A percentile compares a stretch with the other conserved stretches of the same genome.
Conservation (phyloP, 2,797 vertebrate genomes). For the Eulemur coronatus region DNA sequence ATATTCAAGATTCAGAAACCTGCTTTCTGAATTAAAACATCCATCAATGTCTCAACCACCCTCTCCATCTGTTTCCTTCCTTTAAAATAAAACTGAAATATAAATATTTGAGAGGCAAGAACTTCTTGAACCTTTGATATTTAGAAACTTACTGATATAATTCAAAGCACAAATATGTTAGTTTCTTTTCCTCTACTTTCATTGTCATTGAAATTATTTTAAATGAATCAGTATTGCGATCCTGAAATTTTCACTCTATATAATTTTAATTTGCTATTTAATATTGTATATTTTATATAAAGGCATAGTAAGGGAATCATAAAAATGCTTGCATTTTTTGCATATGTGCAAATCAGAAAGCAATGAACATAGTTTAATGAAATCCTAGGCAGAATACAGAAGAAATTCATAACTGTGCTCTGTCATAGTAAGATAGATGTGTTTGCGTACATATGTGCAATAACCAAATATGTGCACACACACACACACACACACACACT, state of each 20-base stretch:
- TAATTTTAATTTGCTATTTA: neutral
- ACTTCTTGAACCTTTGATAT: neutral
- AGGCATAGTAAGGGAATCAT: neutral
- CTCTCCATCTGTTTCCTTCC: neutral
- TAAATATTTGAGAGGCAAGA: slow-evolving; percentile 26
- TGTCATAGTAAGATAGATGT: neutral
- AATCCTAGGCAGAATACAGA: neutral
- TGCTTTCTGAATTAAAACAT: slow-evolving; percentile 26
- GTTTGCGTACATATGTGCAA: too few relatives aligned
- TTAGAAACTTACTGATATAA: neutral
- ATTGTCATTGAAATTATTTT: neutral
- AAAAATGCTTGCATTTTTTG: neutral
- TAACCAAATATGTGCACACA: neutral
- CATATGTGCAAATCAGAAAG: neutral
- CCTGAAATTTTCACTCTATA: neutral
- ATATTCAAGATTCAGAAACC: slow-evolving; percentile 31
- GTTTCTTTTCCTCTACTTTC: neutral
- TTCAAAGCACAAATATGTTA: neutral
- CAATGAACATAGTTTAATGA: neutral
- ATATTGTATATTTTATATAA: neutral
- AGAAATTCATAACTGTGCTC: neutral
- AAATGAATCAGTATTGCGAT: neutral
- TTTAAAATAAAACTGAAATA: slow-evolving; percentile 5
- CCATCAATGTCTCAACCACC: neutral
- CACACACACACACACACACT: neutral